Base-by-base conservation (phyloP, 2,113 vertebrate genomes). In the Anhinga anhinga region DNA sequence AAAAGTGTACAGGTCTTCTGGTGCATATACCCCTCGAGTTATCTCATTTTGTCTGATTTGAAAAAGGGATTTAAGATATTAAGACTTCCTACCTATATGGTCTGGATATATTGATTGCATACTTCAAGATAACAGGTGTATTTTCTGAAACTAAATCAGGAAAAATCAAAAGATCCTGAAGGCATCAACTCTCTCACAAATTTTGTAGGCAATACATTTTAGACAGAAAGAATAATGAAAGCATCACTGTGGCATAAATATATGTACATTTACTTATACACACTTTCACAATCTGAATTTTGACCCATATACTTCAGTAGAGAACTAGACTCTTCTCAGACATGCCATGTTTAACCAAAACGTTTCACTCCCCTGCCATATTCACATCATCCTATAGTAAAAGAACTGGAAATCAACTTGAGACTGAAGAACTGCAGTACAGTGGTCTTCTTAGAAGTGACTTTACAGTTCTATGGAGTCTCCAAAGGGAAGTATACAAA, bases 1-100 rank as follows among this genome's bases (percentile, higher is more conserved):
- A 94, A 99, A 99, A 12, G 92, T 83, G 72, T 99, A 99, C 34
- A 98, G 50, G 8, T 99, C 98, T 94, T 99, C 98, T n/a, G 99
- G 98, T 15, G 99, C 98, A 90, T 99, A 99, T 11, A 99, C 96
- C 2, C 99, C 99, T 69, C 97, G 91, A 47, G 83, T 86, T 2
- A 86, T 36, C 55, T 98, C 97, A 80, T 96, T 97, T 49, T 97
- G 98, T 80, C 98, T 99, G 95, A 42, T 95, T 93, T 69, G 69
- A 44, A 89, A 97, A 86, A 91, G 32, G 5, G 16, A 86, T 90
- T 90, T 36, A 59, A 79, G 70, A 55, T 58, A 71, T 78, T 84
- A 86, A 84, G 42, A 78, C 83, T 70, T 95, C 36, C 58, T 81
- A 42, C 10, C 73, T 67, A 50, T 36, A 84, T 27, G 18, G n/a